phyloP scores from a whole-genome alignment of 2,888 invertebrate species.

The Tenthredo livida region DNA sequence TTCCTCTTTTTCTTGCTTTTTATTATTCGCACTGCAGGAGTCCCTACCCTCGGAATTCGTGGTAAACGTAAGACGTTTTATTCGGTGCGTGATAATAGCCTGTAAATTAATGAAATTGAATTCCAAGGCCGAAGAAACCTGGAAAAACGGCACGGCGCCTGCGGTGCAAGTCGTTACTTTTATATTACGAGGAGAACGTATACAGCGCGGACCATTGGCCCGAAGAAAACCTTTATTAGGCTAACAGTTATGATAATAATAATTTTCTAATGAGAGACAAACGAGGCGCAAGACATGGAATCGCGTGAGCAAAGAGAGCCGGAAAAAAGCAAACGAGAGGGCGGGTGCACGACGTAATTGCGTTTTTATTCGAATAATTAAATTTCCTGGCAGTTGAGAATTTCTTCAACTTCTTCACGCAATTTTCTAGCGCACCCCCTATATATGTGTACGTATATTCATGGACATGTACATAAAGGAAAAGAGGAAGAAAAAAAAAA shows the following conservation, averaged over 20 bases:
- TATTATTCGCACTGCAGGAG: not conserved
- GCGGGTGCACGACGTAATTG: conserved; percentile 50
- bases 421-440: not conserved
- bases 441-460: not conserved
- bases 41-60: conserved; percentile 2
- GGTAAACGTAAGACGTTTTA: not conserved
- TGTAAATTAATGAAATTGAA: conserved; percentile 44
- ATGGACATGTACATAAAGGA: not conserved
- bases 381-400: conserved; percentile 38
- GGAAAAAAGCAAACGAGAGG: not conserved
- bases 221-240: not conserved
- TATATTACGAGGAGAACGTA: conserved; percentile 22
- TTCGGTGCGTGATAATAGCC: conserved; percentile 43
- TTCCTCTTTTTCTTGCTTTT: not conserved
- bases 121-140: conserved; percentile 3
- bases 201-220: not conserved
- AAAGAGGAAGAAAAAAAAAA: not conserved
- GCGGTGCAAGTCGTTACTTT: conserved; percentile 20
- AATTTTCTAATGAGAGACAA: conserved; percentile 53
- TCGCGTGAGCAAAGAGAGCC: not conserved
- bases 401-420: conserved; percentile 32
- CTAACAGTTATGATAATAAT: conserved; percentile 55
- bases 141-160: not conserved
- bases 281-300: conserved; percentile 32
- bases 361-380: conserved; percentile 57